Conservation (phyloP, 1,140 invertebrate genomes). For the Eriocheir sinensis region DNA sequence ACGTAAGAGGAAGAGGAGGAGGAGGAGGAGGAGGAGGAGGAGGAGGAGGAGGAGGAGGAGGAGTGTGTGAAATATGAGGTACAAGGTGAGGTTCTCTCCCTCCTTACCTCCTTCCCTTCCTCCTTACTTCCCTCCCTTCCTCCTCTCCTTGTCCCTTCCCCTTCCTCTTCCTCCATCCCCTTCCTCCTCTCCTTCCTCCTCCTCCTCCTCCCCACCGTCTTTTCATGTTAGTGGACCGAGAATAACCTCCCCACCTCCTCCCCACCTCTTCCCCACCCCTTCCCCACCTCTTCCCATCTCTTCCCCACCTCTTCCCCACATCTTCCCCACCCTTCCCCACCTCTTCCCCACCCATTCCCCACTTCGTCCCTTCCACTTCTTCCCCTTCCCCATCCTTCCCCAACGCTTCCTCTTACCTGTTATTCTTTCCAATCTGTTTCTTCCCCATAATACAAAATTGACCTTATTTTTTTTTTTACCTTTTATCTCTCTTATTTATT, state of each 20-base stretch:
- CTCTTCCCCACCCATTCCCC: no score
- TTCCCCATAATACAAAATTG: neutral
- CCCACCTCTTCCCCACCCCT: neutral
- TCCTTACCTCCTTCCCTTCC: neutral
- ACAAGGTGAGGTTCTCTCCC: conserved; percentile 21
- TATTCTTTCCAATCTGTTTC: neutral
- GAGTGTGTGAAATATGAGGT: conserved; percentile 24
- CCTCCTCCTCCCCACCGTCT: no score
- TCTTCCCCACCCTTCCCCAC: no score
- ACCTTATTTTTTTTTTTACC: neutral
- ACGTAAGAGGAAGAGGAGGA: no score
- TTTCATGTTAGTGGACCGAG: neutral
- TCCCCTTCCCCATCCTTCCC: neutral
- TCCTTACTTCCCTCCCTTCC: neutral
- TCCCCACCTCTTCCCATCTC: neutral
- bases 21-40: conserved; percentile 18
- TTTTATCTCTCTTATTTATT: neutral
- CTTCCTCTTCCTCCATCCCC: no score
- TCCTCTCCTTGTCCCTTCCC: neutral
- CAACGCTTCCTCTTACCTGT: neutral
- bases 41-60: neutral
- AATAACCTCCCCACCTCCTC: neutral
- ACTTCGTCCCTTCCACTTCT: no score
- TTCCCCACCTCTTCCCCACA: neutral
- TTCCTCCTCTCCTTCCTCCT: neutral